Base-by-base conservation (phyloP, 2,888 invertebrate species). In the Pachliopta kotzebuea region DNA sequence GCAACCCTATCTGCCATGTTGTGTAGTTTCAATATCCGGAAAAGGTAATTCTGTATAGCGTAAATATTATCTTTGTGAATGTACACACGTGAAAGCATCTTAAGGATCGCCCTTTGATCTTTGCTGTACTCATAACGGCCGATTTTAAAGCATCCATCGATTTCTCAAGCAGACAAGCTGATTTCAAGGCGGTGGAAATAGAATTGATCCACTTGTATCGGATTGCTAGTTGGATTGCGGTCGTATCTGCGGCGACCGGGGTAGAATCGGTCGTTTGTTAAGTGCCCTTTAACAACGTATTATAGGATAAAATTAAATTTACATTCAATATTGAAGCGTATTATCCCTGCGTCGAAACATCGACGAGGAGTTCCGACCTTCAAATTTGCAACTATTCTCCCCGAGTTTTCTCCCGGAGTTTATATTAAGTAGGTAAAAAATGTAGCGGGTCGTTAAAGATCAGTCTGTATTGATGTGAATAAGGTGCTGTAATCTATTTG, bases 161-260 rank as follows among this genome's bases (percentile, higher is more conserved):
- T 42, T 20, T 65, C 64, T 65, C 60, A 52, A 60, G 64, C 53
- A 56, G 18, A n/a, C 62, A 18, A 49, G 45, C 31, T 18, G 50
- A 42, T 60, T 37, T 60, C 60, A 56, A 60, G 45, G n/a, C 50
- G 52, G 21, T 56, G 29, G 56, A 65, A 65, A 65, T 65, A 65
- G 64, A 56, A 37, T 56, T 45, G 52, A n/a, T 20, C 64, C 64
- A 65, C 60, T 56, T 31, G 60, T 37, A 49, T 64, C 64, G 29
- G 52, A 42, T 56, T 65, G 56, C 58, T 37, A 14, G 42, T 50
- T 52, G 59, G 50, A 57, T 26, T 63, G 62, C 53, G 57, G 62
- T 63, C 11, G 52, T 42, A 20, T 26, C 53, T 52, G 57, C 26
- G 57, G 57, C 37, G 14, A 21, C 23, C 50, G 52, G 53, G n/a